phyloP scores from a whole-genome alignment of 2,888 invertebrate species.

The Amphipyra berbera region DNA sequence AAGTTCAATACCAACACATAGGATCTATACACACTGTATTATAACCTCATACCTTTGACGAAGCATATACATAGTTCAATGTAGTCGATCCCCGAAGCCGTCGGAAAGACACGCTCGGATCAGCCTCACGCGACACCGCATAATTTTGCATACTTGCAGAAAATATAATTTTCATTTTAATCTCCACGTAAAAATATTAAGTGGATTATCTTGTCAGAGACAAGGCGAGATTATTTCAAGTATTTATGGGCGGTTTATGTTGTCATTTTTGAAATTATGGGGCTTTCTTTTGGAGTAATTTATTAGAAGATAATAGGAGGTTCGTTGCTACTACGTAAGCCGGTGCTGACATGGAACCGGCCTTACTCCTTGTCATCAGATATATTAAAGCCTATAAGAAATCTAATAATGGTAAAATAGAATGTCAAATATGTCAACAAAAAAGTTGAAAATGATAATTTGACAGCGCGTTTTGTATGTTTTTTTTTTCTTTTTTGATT shows the following conservation, averaged over 20 bases:
- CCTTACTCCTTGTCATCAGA: no score
- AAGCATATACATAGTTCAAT: slow-evolving; percentile 38
- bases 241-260: slow-evolving; percentile 17
- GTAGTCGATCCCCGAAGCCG: slow-evolving; percentile 20
- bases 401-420: no score
- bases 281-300: neutral
- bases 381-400: no score
- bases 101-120: slow-evolving; percentile 32
- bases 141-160: slow-evolving; percentile 52
- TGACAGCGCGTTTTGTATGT: neutral
- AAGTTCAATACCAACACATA: slow-evolving; percentile 16
- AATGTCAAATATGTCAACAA: no score
- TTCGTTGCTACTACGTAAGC: no score
- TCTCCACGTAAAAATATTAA: slow-evolving; percentile 50
- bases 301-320: neutral
- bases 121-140: slow-evolving; percentile 31
- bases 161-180: slow-evolving; percentile 57
- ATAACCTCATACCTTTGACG: slow-evolving; percentile 27
- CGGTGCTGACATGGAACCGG: no score
- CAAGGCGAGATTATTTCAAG: slow-evolving; percentile 29
- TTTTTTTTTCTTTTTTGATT: neutral
- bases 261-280: neutral
- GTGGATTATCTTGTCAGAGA: slow-evolving; percentile 47
- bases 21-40: neutral
- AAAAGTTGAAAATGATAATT: no score